Base-by-base conservation (phyloP, 1,140 invertebrate genomes). In the Heterodera carotae region DNA sequence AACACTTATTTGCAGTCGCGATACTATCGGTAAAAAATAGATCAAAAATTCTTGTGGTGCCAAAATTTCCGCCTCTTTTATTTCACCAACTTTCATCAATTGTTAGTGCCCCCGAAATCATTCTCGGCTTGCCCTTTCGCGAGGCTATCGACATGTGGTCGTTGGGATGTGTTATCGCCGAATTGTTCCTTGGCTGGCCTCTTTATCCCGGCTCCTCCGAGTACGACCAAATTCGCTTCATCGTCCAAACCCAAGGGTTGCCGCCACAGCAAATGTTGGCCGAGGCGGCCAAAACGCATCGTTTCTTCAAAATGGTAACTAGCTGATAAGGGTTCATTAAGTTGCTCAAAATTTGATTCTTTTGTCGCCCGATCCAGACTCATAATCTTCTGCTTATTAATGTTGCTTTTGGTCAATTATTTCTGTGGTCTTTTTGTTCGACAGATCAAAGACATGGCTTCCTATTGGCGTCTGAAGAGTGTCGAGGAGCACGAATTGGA, bases 131-230 rank as follows among this genome's bases (percentile, higher is more conserved):
- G 82, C 96, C 96, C 68, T 99, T 99, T 90, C 97, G 95, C 90
- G 97, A 99, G 90, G 95, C 96, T 4, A 99, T 99, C 83, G 97
- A 99, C 89, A 99, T 99, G 96, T 99, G 97, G 97, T 98, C 96
- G 0, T 90, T 99, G 74, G 97, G 97, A 31, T 99, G 97, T 90
- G 97, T 99, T 72, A 97, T 99, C 29, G 97, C 97, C 2, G 97
- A 99, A 89, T 90, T 99, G 69, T 99, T 99, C 90, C 91, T 99
- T 25, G 97, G 97, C 76, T 99, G 97, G 97, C 97, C 97, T 25
- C 90, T 99, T 2, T 99, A 99, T 90, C 97, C 97, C 0, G 97
- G 97, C 69, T 97, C 95, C 34, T 98, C 96, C 1, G 97, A 99
- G 90, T 99, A 98, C 89, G 97, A 99, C 90, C 97, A 99, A 90